These are phyloP conservation scores for Aphelenchoides fujianensis DNA, from an alignment of 1,140 invertebrate species.

Conservation along the genomic window DNA sequence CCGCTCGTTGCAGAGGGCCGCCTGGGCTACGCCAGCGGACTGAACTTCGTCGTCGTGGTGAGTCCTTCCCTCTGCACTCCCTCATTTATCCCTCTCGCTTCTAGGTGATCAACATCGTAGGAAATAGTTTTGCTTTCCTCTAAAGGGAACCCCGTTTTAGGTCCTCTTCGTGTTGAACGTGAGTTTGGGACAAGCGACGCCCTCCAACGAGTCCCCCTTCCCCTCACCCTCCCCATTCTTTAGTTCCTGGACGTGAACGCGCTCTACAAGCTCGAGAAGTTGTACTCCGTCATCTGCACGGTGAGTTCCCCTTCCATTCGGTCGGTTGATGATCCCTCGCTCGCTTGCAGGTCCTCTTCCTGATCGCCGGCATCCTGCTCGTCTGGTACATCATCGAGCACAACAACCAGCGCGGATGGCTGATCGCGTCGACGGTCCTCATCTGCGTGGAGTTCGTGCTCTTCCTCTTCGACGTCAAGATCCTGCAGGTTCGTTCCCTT, in stretches of 20 bases:
- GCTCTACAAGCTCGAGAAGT: conserved; percentile 36
- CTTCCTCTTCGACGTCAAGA: background rate
- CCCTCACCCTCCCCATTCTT: background rate
- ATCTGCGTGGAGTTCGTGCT: conserved; percentile 10
- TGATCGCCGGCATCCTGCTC: conserved; percentile 53
- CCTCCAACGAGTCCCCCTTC: too few relatives aligned
- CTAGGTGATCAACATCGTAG: too few relatives aligned
- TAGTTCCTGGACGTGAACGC: conserved; percentile 17
- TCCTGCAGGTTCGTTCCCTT: conserved; percentile 6
- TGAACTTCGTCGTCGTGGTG: conserved; percentile 54
- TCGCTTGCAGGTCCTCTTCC: conserved; percentile 30
- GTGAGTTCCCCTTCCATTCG: conserved; percentile 26
- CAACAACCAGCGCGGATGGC: conserved; percentile 35
- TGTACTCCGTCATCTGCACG: conserved; percentile 55
- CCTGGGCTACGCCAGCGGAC: conserved; percentile 47
- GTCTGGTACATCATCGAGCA: conserved; percentile 53
- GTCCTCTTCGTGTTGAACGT: conserved; percentile 59
- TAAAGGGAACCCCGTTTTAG: too few relatives aligned
- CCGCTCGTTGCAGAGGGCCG: conserved; percentile 52
- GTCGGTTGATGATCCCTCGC: background rate
- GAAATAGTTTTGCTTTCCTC: too few relatives aligned
- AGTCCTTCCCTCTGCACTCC: too few relatives aligned
- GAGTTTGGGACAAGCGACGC: background rate
- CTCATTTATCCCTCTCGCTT: too few relatives aligned
- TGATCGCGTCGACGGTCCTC: conserved; percentile 39